These are phyloP conservation scores for Nesogale talazaci DNA, from an alignment of 2,113 vertebrate species.

Conservation along the genomic window DNA sequence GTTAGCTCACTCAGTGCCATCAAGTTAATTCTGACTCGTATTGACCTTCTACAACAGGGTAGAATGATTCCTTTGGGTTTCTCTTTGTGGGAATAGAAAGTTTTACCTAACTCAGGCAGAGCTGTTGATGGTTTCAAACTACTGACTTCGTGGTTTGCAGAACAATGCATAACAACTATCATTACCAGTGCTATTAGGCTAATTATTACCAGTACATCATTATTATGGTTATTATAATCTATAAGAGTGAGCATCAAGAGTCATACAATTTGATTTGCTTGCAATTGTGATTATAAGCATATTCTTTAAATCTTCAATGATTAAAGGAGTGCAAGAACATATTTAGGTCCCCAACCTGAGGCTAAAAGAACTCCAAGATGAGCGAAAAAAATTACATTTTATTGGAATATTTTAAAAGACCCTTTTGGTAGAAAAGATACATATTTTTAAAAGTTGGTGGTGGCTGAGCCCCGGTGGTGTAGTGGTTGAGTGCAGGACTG, in stretches of 20 bases:
- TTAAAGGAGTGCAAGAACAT: neutral
- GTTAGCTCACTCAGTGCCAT: neutral
- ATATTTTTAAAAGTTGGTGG: neutral
- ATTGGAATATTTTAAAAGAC: conserved; percentile 14
- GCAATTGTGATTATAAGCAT: neutral
- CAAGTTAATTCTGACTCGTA: too few relatives aligned
- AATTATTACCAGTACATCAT: neutral
- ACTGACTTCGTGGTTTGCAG: too few relatives aligned
- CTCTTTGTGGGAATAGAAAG: too few relatives aligned
- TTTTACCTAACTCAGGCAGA: too few relatives aligned
- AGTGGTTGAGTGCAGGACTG: too few relatives aligned
- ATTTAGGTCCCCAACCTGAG: neutral
- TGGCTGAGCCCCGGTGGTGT: too few relatives aligned
- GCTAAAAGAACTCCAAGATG: neutral
- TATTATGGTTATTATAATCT: neutral
- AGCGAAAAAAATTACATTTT: neutral
- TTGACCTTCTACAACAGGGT: too few relatives aligned
- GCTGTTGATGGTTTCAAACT: too few relatives aligned
- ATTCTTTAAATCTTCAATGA: neutral
- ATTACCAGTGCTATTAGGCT: neutral
- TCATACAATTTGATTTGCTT: neutral
- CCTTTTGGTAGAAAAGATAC: neutral
- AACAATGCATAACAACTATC: too few relatives aligned
- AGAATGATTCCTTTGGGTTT: too few relatives aligned
- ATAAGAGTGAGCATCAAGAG: neutral